Evolutionary conservation across 1,140 invertebrate species (phyloP), one percentile per base, ranked within the genome.

Genomic region (Vollenhovia emeryi): DNA sequence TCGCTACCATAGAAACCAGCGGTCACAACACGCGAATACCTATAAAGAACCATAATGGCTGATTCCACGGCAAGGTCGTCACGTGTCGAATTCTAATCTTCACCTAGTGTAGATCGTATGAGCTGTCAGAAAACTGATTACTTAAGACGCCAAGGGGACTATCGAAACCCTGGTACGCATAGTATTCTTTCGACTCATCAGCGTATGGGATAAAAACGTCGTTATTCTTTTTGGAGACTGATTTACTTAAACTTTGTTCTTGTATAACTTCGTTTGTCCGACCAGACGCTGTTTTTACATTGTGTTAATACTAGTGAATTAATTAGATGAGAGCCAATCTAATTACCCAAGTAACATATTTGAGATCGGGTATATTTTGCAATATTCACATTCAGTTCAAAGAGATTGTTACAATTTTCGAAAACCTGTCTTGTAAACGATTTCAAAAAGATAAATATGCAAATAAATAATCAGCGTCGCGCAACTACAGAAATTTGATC

Each of bases 1-100:
- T 93, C 89, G 93, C 88, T 92, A 74, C 92, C 90, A 94, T 94
- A 92, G 94, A 92, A 93, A 94, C 94, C 89, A 45, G 80, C 73
- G 88, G 89, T 66, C 94, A 94, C 93, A 94, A 94, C 94, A 93
- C 78, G 50, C 78, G 64, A 80, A 64, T 71, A 79, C 80, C 88
- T 86, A 90, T 87, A 86, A 88, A 88, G 73, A 88, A 89, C 59
- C 78, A 82, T 89, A 89, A 90, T 91, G 89, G 86, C 60, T 71
- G 80, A 89, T 91, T 75, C 88, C 89, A 89, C 89, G 91, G 75
- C 92, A 93, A 93, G 92, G 93, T 93, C 93, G 83, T 80, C 85
- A 84, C 75, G 83, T 91, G 84, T 86, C 62, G 50, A 85, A 88
- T 89, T 86, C 85, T 90, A 68, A 69, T 73, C 71, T 73, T 57